Conservation (phyloP, 2,888 invertebrate genomes). For the Rhamphomyia laevipes region DNA sequence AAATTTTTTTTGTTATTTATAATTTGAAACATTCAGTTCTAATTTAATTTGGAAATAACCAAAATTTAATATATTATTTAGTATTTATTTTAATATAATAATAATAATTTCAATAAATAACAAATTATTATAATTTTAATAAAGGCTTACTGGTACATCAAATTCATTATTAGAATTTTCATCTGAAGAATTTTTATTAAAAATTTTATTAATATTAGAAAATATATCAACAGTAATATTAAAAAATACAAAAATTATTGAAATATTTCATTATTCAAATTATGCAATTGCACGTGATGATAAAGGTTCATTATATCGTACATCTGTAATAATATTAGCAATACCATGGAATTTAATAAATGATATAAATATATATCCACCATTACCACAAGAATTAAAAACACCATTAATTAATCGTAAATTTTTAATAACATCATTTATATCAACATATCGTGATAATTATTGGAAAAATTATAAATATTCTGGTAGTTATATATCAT, state of each 20-base stretch:
- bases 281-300: constrained; percentile 24
- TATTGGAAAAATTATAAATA: constrained; percentile 25
- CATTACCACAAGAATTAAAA: constrained; percentile 21
- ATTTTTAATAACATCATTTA: constrained; percentile 23
- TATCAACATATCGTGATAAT: constrained; percentile 22
- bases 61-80: too few species aligned
- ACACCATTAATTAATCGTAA: constrained; percentile 7
- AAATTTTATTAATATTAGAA: constrained; percentile 18
- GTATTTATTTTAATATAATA: too few species aligned
- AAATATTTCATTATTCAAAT: constrained; percentile 24
- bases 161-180: constrained; percentile 22
- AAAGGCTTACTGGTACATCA: constrained; percentile 23
- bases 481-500: constrained; percentile 24
- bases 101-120: not conserved
- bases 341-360: constrained; percentile 26
- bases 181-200: constrained; percentile 19
- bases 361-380: constrained; percentile 24
- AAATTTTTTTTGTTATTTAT: too few species aligned
- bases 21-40: too few species aligned
- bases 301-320: constrained; percentile 16
- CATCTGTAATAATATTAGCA: constrained; percentile 27
- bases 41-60: too few species aligned
- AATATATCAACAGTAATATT: constrained; percentile 14
- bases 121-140: not conserved
- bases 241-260: constrained; percentile 17